phyloP scores from a whole-genome alignment of 2,113 vertebrate species.

The Brachirus orientalis region DNA sequence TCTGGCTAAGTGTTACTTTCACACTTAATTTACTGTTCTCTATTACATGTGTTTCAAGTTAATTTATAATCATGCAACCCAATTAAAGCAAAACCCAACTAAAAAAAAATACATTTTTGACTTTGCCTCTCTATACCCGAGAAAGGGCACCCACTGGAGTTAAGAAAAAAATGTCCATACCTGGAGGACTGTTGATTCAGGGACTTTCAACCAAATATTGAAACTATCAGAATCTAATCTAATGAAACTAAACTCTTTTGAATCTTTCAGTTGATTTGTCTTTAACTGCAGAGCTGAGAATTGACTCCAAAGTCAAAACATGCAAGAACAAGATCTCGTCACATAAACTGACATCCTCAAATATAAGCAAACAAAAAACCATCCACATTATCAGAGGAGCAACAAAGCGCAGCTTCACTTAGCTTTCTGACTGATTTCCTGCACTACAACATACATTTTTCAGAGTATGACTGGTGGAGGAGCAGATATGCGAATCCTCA shows the following conservation, averaged over 20 bases:
- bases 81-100: too few species aligned
- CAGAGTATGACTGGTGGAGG: constrained; percentile 85
- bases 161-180: neutral
- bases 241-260: too few species aligned
- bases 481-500: constrained; percentile 74
- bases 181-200: neutral
- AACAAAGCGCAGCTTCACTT: too few species aligned
- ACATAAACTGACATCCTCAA: constrained; percentile 34
- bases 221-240: too few species aligned
- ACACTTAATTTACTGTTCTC: too few species aligned
- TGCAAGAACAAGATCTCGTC: constrained; percentile 59
- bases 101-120: too few species aligned
- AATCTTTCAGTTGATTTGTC: constrained; percentile 57
- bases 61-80: too few species aligned
- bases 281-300: constrained; percentile 66
- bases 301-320: constrained; percentile 61
- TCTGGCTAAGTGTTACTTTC: too few species aligned
- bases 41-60: too few species aligned
- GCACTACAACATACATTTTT: constrained; percentile 26
- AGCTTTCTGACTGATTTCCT: neutral
- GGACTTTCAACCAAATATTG: too few species aligned
- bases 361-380: constrained; percentile 66
- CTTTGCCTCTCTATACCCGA: neutral
- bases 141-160: constrained; percentile 10
- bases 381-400: neutral